A percentile compares a stretch with the other conserved stretches of the same genome.
These are phyloP conservation scores for Opisthocomus hoazin DNA, from an alignment of 2,113 vertebrate genomes.

Conservation along the genomic window DNA sequence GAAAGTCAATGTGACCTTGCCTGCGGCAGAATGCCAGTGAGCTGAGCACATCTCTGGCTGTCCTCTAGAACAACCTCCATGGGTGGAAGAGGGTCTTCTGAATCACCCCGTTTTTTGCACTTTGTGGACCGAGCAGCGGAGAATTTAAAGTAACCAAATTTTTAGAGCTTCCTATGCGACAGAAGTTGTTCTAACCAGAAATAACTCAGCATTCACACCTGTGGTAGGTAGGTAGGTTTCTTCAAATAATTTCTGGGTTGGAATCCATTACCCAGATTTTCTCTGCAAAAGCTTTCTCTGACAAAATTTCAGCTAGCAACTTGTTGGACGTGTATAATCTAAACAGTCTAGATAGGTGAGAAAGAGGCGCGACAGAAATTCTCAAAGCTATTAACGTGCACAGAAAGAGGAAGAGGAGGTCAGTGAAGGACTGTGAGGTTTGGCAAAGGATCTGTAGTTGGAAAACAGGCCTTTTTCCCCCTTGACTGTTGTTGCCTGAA, in stretches of 20 bases:
- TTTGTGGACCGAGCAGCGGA: neutral
- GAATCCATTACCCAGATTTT: neutral
- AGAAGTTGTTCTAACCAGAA: neutral
- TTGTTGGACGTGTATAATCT: neutral
- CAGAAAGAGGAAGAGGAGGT: constrained; percentile 33
- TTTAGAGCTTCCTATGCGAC: neutral
- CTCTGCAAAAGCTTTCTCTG: neutral
- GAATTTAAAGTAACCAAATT: neutral
- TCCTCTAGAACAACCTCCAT: neutral
- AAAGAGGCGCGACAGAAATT: constrained; percentile 41
- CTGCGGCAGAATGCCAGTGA: neutral
- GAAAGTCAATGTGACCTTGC: neutral
- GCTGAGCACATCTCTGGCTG: neutral
- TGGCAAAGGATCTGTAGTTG: constrained; percentile 45
- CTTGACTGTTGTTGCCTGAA: neutral
- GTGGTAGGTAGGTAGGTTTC: neutral
- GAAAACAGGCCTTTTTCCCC: constrained; percentile 11
- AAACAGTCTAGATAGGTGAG: constrained; percentile 11
- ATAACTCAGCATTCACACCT: neutral
- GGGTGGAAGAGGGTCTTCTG: neutral
- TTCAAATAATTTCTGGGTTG: neutral
- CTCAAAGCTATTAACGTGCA: constrained; percentile 13
- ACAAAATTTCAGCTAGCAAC: neutral
- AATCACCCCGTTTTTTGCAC: neutral
- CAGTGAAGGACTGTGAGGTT: constrained; percentile 51